Base-by-base conservation (phyloP, 2,888 invertebrate genomes). In the Drosophila koepferae region DNA sequence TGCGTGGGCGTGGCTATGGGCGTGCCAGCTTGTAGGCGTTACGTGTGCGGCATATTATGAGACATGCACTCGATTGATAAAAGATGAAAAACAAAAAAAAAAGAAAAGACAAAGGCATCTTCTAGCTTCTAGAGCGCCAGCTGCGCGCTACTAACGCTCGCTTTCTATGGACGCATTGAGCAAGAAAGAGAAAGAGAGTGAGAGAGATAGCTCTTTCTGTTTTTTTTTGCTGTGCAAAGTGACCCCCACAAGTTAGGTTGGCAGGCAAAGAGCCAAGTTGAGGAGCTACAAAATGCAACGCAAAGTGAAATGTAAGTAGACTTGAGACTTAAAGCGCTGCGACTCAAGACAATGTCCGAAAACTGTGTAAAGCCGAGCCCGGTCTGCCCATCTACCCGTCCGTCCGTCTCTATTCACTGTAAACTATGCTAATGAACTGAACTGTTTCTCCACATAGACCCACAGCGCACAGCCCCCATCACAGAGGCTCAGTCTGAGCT, bases 371-470 rank as follows among this genome's bases (percentile, higher is more conserved):
- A 18, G 36, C 12, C 6, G 38, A 10, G 38, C 31, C 12, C 54
- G 34, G 28, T 34, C 49, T 31, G 62, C 55, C 61, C 9, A 20
- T 75, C 55, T 43, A 41, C 54, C 5, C 28, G 5, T 28, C 28
- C 28, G 4, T 23, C 28, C 28, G 23, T 23, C 28, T 28, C 28
- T 28, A 28, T 5, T 28, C 14, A 49, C 7, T 64, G 38, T 61
- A 68, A 65, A 44, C 78, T 74, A 79, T 82, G 81, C 81, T 78
- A 81, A 81, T 83, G 78, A 83, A 75, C 75, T 46, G 46, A 46
- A 46, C 46, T 23, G 23, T 7, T 14, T 14, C 23, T 61, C 71
- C 53, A 28, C 28, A 28, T 28, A 48, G 51, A 28, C 18, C 34
- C 20, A 38, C 5, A 38, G 38, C 14, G 2, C 16, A 14, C 14